These are phyloP conservation scores for Erythrolamprus reginae DNA, from an alignment of 2,113 vertebrate genomes.

Conservation along the genomic window DNA sequence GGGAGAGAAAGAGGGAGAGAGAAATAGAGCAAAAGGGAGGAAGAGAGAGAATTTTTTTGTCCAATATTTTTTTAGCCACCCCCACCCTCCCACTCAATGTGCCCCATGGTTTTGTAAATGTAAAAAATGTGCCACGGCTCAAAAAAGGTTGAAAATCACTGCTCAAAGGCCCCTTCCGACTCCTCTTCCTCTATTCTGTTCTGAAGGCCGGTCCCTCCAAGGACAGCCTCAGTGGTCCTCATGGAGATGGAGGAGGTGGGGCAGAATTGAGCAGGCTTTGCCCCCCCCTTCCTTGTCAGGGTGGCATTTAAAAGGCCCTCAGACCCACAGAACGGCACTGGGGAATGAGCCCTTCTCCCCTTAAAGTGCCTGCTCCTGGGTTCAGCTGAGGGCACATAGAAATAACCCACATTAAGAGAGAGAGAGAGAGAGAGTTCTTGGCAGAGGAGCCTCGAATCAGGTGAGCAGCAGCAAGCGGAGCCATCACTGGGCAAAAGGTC, in stretches of 20 bases:
- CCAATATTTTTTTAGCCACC: too few relatives aligned
- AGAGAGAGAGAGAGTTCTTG: conserved; percentile 24
- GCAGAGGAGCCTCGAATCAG: conserved; percentile 53
- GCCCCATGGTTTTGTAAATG: too few relatives aligned
- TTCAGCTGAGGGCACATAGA: conserved; percentile 49
- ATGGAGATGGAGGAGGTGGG: neutral
- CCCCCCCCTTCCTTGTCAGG: neutral
- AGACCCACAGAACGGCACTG: neutral
- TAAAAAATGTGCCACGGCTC: too few relatives aligned
- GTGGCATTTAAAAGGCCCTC: neutral
- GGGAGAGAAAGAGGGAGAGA: too few relatives aligned
- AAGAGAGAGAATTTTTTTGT: too few relatives aligned
- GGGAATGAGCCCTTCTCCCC: neutral
- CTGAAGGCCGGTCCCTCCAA: neutral
- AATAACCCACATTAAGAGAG: conserved; percentile 36
- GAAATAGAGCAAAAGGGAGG: too few relatives aligned
- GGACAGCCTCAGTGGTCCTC: conserved; percentile 37
- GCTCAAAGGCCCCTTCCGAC: too few relatives aligned
- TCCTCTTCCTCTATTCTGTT: too few relatives aligned
- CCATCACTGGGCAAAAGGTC: conserved; percentile 17
- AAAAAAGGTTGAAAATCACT: too few relatives aligned
- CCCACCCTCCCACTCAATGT: too few relatives aligned
- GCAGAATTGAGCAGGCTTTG: conserved; percentile 9
- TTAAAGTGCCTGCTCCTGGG: conserved; percentile 29
- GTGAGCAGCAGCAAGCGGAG: conserved; percentile 43